phyloP scores from a whole-genome alignment of 1,140 invertebrate species.

The Penaeus vannamei region DNA sequence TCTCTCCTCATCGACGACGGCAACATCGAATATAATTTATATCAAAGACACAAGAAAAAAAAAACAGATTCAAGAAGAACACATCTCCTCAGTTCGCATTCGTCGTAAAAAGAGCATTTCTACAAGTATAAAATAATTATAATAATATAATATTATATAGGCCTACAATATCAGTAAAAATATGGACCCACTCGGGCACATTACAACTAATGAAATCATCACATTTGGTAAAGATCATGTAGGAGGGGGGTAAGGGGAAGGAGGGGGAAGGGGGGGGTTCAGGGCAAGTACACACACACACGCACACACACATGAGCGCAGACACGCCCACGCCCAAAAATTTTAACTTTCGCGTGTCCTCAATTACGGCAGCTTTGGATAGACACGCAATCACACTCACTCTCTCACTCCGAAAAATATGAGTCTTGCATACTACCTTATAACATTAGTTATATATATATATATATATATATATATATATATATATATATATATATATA shows the following conservation, averaged over 20 bases:
- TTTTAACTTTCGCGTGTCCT: not conserved
- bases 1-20: no score
- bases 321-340: conserved; percentile 27
- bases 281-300: conserved; percentile 20
- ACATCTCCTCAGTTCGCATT: not conserved
- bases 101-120: not conserved
- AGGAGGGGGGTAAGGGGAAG: not conserved
- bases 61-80: no score
- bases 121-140: conserved; percentile 7
- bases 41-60: no score
- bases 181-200: not conserved
- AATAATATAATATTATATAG: not conserved
- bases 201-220: conserved; percentile 12
- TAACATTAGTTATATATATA: no score
- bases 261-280: not conserved
- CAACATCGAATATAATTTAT: no score
- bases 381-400: no score
- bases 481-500: no score
- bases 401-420: no score
- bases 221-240: conserved; percentile 20
- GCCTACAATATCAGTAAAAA: conserved; percentile 20
- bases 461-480: no score
- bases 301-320: not conserved
- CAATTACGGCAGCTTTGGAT: no score
- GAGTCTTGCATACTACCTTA: no score